phyloP scores from a whole-genome alignment of 1,140 invertebrate genomes.

The Theocolax elegans region DNA sequence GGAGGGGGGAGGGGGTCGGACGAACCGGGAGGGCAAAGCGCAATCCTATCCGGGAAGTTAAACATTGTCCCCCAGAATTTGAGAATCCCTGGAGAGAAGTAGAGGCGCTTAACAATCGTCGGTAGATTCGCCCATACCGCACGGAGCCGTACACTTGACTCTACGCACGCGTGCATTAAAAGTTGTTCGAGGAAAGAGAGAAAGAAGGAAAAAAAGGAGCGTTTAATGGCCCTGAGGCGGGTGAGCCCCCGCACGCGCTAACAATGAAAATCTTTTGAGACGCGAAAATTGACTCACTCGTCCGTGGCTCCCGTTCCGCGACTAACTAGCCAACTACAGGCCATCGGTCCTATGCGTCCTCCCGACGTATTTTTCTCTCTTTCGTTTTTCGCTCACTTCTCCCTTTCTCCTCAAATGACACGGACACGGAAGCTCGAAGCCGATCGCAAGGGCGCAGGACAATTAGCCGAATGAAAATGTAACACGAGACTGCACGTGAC shows the following conservation, averaged over 20 bases:
- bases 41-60: background rate
- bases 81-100: slow-evolving; percentile 8
- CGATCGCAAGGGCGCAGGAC: slow-evolving; percentile 39
- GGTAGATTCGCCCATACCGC: background rate
- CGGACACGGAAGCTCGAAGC: background rate
- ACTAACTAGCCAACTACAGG: slow-evolving; percentile 4
- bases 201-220: background rate
- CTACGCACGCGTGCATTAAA: slow-evolving; percentile 29
- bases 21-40: too few relatives aligned
- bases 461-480: slow-evolving; percentile 69
- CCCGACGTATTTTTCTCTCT: background rate
- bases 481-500: slow-evolving; percentile 68
- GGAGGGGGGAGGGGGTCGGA: too few relatives aligned
- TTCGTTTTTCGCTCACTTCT: background rate
- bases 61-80: slow-evolving; percentile 4
- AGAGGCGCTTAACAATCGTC: slow-evolving; percentile 29
- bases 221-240: slow-evolving; percentile 22
- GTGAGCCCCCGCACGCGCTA: background rate
- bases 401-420: slow-evolving; percentile 12
- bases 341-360: background rate
- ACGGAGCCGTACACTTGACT: slow-evolving; percentile 12
- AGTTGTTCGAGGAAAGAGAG: slow-evolving; percentile 1
- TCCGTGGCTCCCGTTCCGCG: background rate
- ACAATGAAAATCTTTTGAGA: slow-evolving; percentile 36
- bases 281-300: slow-evolving; percentile 32